Conservation (phyloP, 2,113 vertebrate species). For the Gobius niger region DNA sequence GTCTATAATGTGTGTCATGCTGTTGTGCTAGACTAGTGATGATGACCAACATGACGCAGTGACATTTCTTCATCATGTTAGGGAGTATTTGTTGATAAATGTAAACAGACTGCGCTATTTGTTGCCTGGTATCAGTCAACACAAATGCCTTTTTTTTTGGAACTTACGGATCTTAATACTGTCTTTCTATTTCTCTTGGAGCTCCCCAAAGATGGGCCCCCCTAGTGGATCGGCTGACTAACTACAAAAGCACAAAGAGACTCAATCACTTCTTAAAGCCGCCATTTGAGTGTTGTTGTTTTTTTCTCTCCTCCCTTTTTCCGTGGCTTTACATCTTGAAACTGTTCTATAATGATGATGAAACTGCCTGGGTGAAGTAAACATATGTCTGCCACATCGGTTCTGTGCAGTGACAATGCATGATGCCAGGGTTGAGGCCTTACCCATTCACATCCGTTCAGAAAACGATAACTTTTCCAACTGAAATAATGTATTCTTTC, state of each 20-base stretch:
- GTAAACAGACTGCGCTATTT: slow-evolving; percentile 54
- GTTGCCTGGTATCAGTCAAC: slow-evolving; percentile 50
- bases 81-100: slow-evolving; percentile 66
- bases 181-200: slow-evolving; percentile 42
- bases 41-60: slow-evolving; percentile 60
- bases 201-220: slow-evolving; percentile 75
- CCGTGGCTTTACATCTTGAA: slow-evolving; percentile 57
- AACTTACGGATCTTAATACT: slow-evolving; percentile 43
- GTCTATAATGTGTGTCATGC: slow-evolving; percentile 71
- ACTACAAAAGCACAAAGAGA: slow-evolving; percentile 78
- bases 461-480: slow-evolving; percentile 42
- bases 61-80: slow-evolving; percentile 48
- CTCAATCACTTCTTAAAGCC: slow-evolving; percentile 66
- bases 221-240: slow-evolving; percentile 70
- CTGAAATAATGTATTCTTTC: slow-evolving; percentile 48
- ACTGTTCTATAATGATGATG: slow-evolving; percentile 31
- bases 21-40: slow-evolving; percentile 72
- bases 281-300: slow-evolving; percentile 42
- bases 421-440: slow-evolving; percentile 78
- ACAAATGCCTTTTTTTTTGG: slow-evolving; percentile 56
- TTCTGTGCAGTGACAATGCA: slow-evolving; percentile 80
- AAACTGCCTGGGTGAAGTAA: slow-evolving; percentile 43
- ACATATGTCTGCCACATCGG: slow-evolving; percentile 42
- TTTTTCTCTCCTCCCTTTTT: slow-evolving; percentile 25
- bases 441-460: slow-evolving; percentile 67